These are phyloP conservation scores for Sardinella longiceps DNA, from an alignment of 2,797 vertebrate genomes.

Conservation along the genomic window DNA sequence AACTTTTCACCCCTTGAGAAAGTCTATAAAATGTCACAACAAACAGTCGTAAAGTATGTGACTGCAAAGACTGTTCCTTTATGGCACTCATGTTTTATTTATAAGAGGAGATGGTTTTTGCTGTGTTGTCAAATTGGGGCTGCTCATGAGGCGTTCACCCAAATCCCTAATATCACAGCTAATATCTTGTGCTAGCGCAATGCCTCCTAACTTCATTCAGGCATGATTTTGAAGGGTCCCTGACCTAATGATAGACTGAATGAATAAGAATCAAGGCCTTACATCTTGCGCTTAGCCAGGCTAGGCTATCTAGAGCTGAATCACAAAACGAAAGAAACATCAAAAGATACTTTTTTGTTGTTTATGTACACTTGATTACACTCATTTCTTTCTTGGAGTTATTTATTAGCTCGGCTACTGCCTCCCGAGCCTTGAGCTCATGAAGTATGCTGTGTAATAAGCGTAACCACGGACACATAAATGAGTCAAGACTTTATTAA, in stretches of 20 bases:
- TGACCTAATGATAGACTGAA: too few species aligned
- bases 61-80: too few species aligned
- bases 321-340: background rate
- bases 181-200: background rate
- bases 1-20: too few species aligned
- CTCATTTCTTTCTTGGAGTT: background rate
- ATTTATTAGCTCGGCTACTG: background rate
- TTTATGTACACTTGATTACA: background rate
- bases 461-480: background rate
- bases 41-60: too few species aligned
- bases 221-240: too few species aligned
- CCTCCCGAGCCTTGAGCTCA: background rate
- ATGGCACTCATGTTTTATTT: too few species aligned
- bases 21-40: too few species aligned
- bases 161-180: background rate
- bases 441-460: conserved; percentile 12
- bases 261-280: too few species aligned
- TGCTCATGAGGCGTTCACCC: background rate
- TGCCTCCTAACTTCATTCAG: too few species aligned
- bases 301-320: background rate
- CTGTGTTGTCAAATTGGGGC: background rate
- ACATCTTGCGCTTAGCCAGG: background rate
- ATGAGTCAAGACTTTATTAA: conserved; percentile 6
- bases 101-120: too few species aligned
- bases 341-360: background rate